Evolutionary conservation across 2,888 invertebrate genomes (phyloP).

Genomic region (Cosmorhoe ocellata): DNA sequence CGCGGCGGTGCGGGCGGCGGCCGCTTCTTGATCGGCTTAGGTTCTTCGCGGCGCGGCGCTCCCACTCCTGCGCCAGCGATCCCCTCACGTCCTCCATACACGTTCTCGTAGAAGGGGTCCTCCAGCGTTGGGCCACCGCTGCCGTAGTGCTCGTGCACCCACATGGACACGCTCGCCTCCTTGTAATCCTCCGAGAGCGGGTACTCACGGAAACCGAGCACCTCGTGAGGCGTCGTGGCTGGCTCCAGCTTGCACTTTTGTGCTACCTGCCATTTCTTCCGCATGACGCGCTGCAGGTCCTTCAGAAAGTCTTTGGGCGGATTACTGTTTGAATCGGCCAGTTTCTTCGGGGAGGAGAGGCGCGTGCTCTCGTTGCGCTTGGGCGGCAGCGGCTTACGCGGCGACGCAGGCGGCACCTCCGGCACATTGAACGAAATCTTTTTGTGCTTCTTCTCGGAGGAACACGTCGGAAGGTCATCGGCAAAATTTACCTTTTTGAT

Average conservation of each 20-base stretch:
- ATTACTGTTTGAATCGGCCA: constrained; percentile 87
- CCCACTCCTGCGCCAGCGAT: constrained; percentile 41
- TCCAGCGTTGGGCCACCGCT: constrained; percentile 75
- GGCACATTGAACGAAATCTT: constrained; percentile 85
- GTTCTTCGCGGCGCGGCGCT: constrained; percentile 58
- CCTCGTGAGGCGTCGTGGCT: constrained; percentile 94
- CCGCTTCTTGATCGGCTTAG: constrained; percentile 83
- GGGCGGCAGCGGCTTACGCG: constrained; percentile 88
- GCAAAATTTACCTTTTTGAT: constrained; percentile 84
- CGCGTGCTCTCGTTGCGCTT: constrained; percentile 89
- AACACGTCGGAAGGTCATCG: constrained; percentile 77
- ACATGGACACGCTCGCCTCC: constrained; percentile 93
- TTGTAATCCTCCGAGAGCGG: constrained; percentile 87
- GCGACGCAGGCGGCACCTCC: constrained; percentile 80
- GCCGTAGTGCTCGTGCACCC: constrained; percentile 95
- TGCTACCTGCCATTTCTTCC: constrained; percentile 96
- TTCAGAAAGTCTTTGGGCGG: constrained; percentile 92
- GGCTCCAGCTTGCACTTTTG: constrained; percentile 95
- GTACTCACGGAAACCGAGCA: constrained; percentile 93
- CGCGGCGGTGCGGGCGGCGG: constrained; percentile 96
- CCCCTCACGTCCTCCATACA: constrained; percentile 65
- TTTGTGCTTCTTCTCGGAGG: constrained; percentile 81
- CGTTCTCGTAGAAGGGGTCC: constrained; percentile 90
- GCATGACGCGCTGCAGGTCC: constrained; percentile 95
- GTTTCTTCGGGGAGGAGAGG: constrained; percentile 89